Evolutionary conservation across 2,888 invertebrate genomes (phyloP).

Genomic region (Drosophila multiciliata): DNA sequence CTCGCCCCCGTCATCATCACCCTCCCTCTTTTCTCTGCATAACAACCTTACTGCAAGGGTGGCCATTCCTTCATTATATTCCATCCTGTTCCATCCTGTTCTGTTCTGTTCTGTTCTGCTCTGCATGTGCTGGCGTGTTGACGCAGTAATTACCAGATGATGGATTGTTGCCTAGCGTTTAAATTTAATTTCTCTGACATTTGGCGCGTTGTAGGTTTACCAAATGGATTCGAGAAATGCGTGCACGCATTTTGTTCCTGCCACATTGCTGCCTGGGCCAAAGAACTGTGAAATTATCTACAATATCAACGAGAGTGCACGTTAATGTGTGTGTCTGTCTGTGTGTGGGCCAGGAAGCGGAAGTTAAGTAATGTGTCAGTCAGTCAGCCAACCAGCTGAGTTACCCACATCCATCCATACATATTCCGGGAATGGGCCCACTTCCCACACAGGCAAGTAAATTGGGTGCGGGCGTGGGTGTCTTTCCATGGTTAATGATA

Average conservation of each 20-base stretch:
- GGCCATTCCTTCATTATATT: constrained; percentile 36
- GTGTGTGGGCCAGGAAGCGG: constrained; percentile 67
- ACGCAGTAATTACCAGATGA: constrained; percentile 80
- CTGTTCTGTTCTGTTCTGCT: constrained; percentile 24
- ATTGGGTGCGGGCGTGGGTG: constrained; percentile 42
- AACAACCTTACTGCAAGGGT: constrained; percentile 40
- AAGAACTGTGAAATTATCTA: constrained; percentile 77
- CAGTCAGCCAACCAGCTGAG: constrained; percentile 53
- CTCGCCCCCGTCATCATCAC: not conserved
- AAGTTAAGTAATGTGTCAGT: constrained; percentile 80
- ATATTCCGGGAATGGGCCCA: constrained; percentile 1
- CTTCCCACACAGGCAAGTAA: constrained; percentile 27
- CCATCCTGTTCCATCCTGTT: constrained; percentile 13
- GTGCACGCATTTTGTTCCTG: constrained; percentile 67
- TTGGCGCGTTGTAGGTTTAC: constrained; percentile 74
- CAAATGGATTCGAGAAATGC: constrained; percentile 77
- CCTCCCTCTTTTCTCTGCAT: constrained; percentile 7
- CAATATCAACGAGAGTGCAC: constrained; percentile 38
- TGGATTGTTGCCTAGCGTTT: constrained; percentile 80
- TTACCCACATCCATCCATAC: constrained; percentile 8
- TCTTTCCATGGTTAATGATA: constrained; percentile 50
- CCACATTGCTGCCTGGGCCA: constrained; percentile 49
- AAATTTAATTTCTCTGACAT: constrained; percentile 81
- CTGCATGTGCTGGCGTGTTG: constrained; percentile 73
- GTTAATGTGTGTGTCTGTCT: constrained; percentile 17